Evolutionary conservation across 1,140 invertebrate species (phyloP), one percentile per base, ranked within the genome.

Genomic region (Pseudomyrmex cubaensis): DNA sequence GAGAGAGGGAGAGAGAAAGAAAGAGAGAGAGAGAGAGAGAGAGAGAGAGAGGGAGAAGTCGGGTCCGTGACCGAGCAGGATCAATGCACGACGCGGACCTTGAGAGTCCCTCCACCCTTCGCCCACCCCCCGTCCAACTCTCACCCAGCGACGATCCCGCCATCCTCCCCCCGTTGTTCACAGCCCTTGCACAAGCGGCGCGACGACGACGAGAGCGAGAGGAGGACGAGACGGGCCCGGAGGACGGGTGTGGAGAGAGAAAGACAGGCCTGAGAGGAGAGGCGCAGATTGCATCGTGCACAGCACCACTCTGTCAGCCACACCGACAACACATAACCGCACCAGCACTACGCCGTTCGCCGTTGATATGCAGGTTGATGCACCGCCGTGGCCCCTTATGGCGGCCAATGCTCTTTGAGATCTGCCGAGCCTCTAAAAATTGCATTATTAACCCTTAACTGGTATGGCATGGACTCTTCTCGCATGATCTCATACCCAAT

Each of bases 41-140:
- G 57, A 80, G 76, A 78, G 66, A 64, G 82, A 86, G 82, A 82
- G 85, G 87, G 87, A 89, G 83, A 90, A 74, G 74, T 85, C 86
- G 89, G 93, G 93, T 94, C 93, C 92, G 90, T 93, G 93, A 94
- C 93, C 93, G 92, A 90, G 80, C 48, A 93, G 89, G 93, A 94
- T 93, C 93, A 94, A 94, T 92, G 93, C 88, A 93, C 93, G 93
- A 91, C 85, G 73, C 84, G 90, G 93, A 94, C 94, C 94, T 94
- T 94, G 94, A 94, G 90, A 91, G 90, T 83, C 73, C 64, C 86
- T 72, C 77, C 78, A 77, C 76, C 77, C 80, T 76, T 82, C 64
- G 5, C 75, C 64, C 83, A 66, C 59, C 76, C 25, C 17, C 72
- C 46, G n/a, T 75, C 83, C 87, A 72, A 80, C 54, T 85, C 77